Base-by-base conservation (phyloP, 2,797 vertebrate genomes). In the Sebastes paucispinis region DNA sequence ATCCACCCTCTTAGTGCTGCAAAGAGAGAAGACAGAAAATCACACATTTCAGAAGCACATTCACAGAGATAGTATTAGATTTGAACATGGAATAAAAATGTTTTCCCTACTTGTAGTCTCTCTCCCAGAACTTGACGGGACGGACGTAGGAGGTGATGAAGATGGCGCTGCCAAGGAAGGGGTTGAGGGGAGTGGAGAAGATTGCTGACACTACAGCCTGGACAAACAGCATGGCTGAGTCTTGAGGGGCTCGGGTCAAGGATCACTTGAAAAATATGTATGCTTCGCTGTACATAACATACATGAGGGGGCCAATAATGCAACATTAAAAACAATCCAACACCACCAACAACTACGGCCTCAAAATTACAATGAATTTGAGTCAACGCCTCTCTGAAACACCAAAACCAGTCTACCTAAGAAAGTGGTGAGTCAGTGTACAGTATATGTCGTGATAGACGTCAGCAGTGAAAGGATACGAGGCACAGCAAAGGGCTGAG, bases 51-150 rank as follows among this genome's bases (percentile, higher is more conserved):
- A 84, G 32, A 18, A 20, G 8, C 9, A 8, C 4, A 24, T 18
- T 27, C 13, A 9, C 8, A 62, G 8, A 32, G 32, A 55, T 1
- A 9, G 5, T 8, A 18, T 22, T 9, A 18, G 9, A 65, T 54
- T 2, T 52, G 3, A 58, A 1, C 50, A 50, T 50, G 47, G 3
- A 18, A 50, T 50, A n/a, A 22, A 22, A 36, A 34, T 0, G 9
- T 25, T 54, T 20, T 75, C 91, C 96, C 73, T 94, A 99, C 98
- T 99, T 99, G 94, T 99, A 99, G 89, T 99, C 98, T 93, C 98
- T 96, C 87, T 99, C 98, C 98, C 98, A 99, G 95, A 99, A 99
- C 87, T 98, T 99, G 88, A 99, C 97, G 7, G 98, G 98, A 57
- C 98, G 96, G 43, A 98, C 97, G 2, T 99, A 99, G 18, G 98